phyloP scores from a whole-genome alignment of 1,140 invertebrate genomes.

The Argopecten irradians region DNA sequence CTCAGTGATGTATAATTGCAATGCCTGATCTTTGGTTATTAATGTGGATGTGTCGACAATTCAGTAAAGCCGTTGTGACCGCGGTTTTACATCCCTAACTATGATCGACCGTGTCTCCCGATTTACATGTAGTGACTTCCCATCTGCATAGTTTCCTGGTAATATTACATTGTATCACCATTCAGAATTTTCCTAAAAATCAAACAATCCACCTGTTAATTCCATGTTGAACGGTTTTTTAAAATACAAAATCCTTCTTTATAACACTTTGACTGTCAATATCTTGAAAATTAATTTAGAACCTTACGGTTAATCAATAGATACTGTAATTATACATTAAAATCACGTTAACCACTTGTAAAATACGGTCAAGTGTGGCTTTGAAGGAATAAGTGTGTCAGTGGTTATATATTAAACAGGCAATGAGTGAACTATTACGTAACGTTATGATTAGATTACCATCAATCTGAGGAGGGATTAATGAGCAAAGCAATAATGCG shows the following conservation, averaged over 20 bases:
- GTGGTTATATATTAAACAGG: background rate
- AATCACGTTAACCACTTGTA: background rate
- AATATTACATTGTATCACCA: no score
- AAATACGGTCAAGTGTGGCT: background rate
- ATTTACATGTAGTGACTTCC: no score
- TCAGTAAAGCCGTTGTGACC: no score
- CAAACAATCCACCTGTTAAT: no score
- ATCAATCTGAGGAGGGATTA: background rate
- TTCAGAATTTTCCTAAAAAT: no score
- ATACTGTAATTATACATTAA: background rate
- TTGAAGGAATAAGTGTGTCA: background rate
- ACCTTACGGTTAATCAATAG: background rate
- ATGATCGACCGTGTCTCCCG: no score
- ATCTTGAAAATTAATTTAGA: no score
- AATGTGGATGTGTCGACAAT: background rate
- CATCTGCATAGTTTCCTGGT: no score
- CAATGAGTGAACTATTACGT: background rate
- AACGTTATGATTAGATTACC: background rate
- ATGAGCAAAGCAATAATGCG: background rate
- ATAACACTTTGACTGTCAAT: no score
- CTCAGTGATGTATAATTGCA: background rate
- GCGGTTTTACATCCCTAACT: no score
- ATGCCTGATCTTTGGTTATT: background rate
- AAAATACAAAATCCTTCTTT: no score
- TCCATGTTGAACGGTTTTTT: no score